Evolutionary conservation across 2,113 vertebrate species (phyloP).

Genomic region (Tupaia chinensis): DNA sequence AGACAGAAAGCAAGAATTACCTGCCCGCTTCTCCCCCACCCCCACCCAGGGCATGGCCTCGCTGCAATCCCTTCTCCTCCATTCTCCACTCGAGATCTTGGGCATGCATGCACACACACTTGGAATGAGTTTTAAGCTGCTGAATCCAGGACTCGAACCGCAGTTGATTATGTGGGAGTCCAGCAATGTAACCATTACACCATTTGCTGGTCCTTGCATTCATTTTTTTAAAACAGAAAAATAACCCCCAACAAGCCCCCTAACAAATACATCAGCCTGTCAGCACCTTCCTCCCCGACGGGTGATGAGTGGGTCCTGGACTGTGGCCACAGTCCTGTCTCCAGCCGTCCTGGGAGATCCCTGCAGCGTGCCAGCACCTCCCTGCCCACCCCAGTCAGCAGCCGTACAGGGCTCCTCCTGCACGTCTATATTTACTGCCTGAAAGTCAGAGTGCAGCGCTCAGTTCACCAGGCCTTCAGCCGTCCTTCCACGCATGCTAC

Average conservation of each 20-base stretch:
- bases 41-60: too few relatives aligned
- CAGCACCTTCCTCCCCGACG: constrained; percentile 14
- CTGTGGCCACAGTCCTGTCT: constrained; percentile 58
- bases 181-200: too few relatives aligned
- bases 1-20: too few relatives aligned
- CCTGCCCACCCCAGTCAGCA: not conserved
- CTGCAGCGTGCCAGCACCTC: constrained; percentile 30
- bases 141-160: too few relatives aligned
- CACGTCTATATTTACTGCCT: constrained; percentile 70
- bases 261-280: not conserved
- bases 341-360: constrained; percentile 35
- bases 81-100: too few relatives aligned
- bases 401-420: constrained; percentile 27
- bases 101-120: too few relatives aligned
- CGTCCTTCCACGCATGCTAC: not conserved
- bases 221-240: constrained; percentile 27
- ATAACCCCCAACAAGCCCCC: not conserved
- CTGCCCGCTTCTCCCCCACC: too few relatives aligned
- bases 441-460: constrained; percentile 42
- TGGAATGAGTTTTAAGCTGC: too few relatives aligned
- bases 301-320: not conserved
- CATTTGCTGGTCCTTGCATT: not conserved
- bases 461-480: constrained; percentile 13
- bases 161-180: too few relatives aligned
- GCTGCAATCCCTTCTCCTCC: too few relatives aligned